Base-by-base conservation (phyloP, 2,888 invertebrate species). In the Drosophila nigricruria region DNA sequence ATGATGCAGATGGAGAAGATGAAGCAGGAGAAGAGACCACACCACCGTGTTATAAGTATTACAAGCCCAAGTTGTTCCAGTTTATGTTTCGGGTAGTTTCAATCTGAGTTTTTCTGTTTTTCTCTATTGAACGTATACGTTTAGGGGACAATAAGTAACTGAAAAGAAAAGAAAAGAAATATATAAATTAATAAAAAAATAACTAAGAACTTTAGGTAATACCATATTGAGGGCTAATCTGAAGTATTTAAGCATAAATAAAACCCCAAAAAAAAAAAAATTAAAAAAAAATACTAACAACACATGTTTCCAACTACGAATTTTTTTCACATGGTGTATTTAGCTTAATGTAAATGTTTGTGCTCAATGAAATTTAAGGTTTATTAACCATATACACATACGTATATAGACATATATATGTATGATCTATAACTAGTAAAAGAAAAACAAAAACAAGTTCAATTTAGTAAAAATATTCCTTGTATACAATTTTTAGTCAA, bases 71-170 rank as follows among this genome's bases (percentile, higher is more conserved):
- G 57, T 43, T 50, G 42, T 49, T 54, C 69, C 49, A 49, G 18
- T 49, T 49, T 49, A 4, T 49, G 49, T 49, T 49, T 49, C 20
- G 49, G 49, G 49, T 49, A 20, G 42, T 60, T 53, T 63, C 14
- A 56, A 5, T 54, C 9, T 66, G 6, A 16, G 18, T 57, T 36
- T 36, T 50, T 54, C 43, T 57, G 42, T 63, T 59, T n/a, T 43
- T 58, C 49, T 74, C 60, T 56, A 65, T 70, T 63, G 53, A 61
- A 66, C 49, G 77, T 86, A 81, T 84, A 90, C 82, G 86, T 89
- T 89, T 79, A 80, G 83, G 75, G 84, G 90, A 90, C 90, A 90
- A 90, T 90, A 90, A 90, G 73, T 78, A 88, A 71, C 68, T 78
- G 40, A 59, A 68, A 71, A 57, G 42, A 69, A 64, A 53, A 61